Conservation (phyloP, 1,140 invertebrate species). For the Bombus confusus region DNA sequence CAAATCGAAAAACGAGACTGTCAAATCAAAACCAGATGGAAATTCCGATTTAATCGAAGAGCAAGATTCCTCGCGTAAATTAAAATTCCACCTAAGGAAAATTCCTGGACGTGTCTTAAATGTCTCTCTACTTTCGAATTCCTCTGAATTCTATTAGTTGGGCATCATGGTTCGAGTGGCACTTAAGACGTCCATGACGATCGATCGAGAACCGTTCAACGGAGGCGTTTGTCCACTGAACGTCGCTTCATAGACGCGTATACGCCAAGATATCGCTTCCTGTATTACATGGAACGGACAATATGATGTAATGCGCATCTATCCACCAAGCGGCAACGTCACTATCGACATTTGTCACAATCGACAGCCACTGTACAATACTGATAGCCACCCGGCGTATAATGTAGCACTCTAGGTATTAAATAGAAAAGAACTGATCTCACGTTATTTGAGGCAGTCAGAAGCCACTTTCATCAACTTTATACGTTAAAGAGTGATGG, state of each 20-base stretch:
- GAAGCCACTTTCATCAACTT: neutral
- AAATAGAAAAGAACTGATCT: neutral
- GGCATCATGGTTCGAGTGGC: neutral
- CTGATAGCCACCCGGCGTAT: neutral
- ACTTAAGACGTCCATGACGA: slow-evolving; percentile 1
- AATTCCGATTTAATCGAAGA: slow-evolving; percentile 1
- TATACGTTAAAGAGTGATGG: neutral
- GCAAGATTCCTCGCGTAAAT: slow-evolving; percentile 1
- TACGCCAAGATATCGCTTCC: neutral
- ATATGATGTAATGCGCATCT: neutral
- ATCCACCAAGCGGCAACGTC: neutral
- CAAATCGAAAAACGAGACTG: neutral
- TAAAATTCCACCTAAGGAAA: slow-evolving; percentile 17
- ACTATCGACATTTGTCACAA: neutral
- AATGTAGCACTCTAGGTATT: neutral
- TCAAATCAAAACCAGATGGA: neutral
- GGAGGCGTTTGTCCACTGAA: neutral
- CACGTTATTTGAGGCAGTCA: neutral
- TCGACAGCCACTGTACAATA: neutral
- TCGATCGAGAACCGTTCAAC: neutral
- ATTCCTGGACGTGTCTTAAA: neutral
- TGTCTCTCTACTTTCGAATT: neutral
- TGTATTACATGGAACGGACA: neutral
- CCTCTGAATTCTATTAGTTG: neutral
- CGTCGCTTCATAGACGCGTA: neutral